Percentiles rank a stretch among this genome's conserved stretches.
These are phyloP conservation scores for Alligator sinensis DNA, from an alignment of 2,113 vertebrate species.

Conservation along the genomic window DNA sequence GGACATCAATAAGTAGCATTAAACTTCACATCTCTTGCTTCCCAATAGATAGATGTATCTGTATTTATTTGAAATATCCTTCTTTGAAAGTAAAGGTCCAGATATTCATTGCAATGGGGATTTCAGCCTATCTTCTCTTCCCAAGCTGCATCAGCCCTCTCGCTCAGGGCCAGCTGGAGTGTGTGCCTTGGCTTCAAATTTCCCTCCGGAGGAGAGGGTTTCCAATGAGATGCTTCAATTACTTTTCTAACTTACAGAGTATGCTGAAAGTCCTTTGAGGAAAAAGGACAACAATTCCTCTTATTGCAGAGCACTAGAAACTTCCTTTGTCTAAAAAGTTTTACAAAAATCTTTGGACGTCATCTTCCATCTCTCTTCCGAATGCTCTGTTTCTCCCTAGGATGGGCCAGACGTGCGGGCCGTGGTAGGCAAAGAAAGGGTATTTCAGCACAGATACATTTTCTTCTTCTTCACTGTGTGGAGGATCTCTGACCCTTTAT, in stretches of 20 bases:
- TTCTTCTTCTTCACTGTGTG: neutral
- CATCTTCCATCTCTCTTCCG: neutral
- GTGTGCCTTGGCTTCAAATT: neutral
- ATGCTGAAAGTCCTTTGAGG: neutral
- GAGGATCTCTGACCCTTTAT: neutral
- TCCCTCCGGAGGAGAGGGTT: neutral
- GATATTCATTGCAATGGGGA: no score
- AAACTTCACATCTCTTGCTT: neutral
- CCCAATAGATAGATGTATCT: neutral
- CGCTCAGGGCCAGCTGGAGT: no score
- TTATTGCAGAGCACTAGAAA: neutral
- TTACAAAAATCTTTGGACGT: neutral
- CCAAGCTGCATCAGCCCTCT: no score
- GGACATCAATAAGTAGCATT: accelerated
- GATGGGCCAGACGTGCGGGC: neutral
- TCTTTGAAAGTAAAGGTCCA: no score
- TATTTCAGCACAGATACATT: accelerated
- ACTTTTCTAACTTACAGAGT: conserved; percentile 2
- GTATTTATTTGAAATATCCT: neutral
- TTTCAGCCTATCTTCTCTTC: no score
- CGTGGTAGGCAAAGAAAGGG: neutral
- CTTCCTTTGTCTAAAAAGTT: neutral
- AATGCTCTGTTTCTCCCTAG: neutral
- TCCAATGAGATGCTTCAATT: conserved; percentile 4
- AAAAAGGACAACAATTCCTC: neutral